Evolutionary conservation across 2,113 vertebrate species (phyloP).

Genomic region (Natator depressus): DNA sequence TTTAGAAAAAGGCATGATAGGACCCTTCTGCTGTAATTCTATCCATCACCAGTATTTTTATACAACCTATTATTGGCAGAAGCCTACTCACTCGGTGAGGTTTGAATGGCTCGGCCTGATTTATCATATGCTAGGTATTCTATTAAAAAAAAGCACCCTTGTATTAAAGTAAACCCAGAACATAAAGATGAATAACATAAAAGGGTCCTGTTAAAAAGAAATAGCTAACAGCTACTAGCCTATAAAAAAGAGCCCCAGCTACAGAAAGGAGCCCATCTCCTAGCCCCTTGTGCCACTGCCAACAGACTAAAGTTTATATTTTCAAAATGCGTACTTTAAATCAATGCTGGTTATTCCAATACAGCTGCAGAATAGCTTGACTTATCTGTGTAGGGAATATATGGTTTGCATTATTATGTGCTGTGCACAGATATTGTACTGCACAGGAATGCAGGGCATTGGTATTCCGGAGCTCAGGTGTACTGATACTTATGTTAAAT

Average conservation of each 20-base stretch:
- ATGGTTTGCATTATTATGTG: not conserved
- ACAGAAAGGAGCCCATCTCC: not conserved
- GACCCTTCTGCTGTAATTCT: not conserved
- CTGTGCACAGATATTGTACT: not conserved
- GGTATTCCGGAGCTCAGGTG: not conserved
- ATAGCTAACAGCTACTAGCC: not conserved
- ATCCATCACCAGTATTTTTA: not conserved
- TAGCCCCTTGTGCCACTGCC: not conserved
- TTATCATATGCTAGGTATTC: not conserved
- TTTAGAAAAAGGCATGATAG: not conserved
- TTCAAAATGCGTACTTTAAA: constrained; percentile 11
- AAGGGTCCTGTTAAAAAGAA: not conserved
- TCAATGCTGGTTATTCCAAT: not conserved
- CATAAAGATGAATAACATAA: not conserved
- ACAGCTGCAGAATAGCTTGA: not conserved
- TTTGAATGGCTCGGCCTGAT: not conserved
- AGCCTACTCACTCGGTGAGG: not conserved
- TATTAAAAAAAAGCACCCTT: not conserved
- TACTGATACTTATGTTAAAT: not conserved
- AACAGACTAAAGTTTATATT: not conserved
- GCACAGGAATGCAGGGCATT: not conserved
- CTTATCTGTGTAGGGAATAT: not conserved
- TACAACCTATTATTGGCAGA: not conserved
- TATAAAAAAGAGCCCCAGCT: not conserved
- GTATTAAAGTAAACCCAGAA: not conserved